phyloP scores from a whole-genome alignment of 2,797 vertebrate species.

The Rachycentron canadum region DNA sequence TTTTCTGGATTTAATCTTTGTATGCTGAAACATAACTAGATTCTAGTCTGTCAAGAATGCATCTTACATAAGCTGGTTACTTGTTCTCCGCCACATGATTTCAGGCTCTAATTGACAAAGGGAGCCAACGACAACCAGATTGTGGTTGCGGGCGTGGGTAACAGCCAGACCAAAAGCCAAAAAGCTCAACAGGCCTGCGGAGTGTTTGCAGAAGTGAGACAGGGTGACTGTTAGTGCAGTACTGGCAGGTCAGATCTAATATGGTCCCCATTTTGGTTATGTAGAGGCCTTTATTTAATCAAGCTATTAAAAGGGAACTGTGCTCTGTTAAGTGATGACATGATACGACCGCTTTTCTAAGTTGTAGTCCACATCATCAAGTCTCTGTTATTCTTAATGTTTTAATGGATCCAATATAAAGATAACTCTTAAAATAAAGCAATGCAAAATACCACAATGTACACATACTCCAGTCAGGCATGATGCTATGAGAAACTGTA shows the following conservation, averaged over 20 bases:
- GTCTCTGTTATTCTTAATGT: not conserved
- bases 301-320: conserved; percentile 20
- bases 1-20: conserved; percentile 1
- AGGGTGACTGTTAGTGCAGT: conserved; percentile 36
- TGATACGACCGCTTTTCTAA: conserved; percentile 7
- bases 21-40: conserved; percentile 11
- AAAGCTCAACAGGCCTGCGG: conserved; percentile 39
- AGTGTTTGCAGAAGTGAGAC: conserved; percentile 56
- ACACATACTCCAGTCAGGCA: not conserved
- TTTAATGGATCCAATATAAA: conserved; percentile 13
- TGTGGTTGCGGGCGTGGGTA: conserved; percentile 45
- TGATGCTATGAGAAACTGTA: not conserved
- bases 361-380: conserved; percentile 4
- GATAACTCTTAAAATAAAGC: conserved; percentile 3
- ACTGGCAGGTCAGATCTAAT: conserved; percentile 28
- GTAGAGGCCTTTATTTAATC: conserved; percentile 27
- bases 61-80: conserved; percentile 47
- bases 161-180: conserved; percentile 50
- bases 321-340: conserved; percentile 25
- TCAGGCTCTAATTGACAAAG: conserved; percentile 44
- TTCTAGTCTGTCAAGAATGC: conserved; percentile 12
- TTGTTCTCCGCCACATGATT: conserved; percentile 39
- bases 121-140: conserved; percentile 49
- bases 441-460: conserved; percentile 4
- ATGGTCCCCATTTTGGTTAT: conserved; percentile 38